These are phyloP conservation scores for Neopelma chrysocephalum DNA, from an alignment of 2,797 vertebrate species.

Conservation along the genomic window DNA sequence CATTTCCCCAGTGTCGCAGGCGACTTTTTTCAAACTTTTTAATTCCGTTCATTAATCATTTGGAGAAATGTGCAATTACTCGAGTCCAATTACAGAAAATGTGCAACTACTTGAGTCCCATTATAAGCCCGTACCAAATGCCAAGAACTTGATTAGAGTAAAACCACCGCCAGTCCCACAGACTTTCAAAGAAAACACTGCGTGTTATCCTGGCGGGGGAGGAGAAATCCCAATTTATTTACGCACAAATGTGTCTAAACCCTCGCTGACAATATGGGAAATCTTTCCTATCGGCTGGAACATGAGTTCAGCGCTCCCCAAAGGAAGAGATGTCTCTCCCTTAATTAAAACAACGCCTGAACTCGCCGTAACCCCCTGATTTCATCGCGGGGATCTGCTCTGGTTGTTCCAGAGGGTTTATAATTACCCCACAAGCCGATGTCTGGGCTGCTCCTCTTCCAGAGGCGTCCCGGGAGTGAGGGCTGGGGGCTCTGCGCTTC, in stretches of 20 bases:
- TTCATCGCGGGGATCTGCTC: constrained; percentile 35
- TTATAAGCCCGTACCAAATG: constrained; percentile 50
- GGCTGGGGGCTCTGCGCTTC: neutral
- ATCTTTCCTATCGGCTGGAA: constrained; percentile 62
- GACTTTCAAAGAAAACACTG: constrained; percentile 61
- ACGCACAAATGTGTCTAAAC: constrained; percentile 67
- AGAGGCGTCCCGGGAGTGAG: neutral
- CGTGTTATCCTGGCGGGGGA: constrained; percentile 52
- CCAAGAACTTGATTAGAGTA: constrained; percentile 64
- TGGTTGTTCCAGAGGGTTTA: constrained; percentile 46
- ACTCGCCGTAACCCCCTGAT: constrained; percentile 64
- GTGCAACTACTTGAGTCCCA: constrained; percentile 65
- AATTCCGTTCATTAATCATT: constrained; percentile 59
- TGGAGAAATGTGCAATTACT: constrained; percentile 67
- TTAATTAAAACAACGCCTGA: constrained; percentile 78
- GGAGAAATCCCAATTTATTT: constrained; percentile 72
- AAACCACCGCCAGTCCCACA: constrained; percentile 55
- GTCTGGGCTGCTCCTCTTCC: neutral
- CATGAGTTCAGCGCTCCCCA: constrained; percentile 57
- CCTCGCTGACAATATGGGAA: constrained; percentile 72
- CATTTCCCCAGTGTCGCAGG: neutral
- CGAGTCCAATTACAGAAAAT: constrained; percentile 64
- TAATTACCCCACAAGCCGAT: neutral
- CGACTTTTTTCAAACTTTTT: constrained; percentile 17
- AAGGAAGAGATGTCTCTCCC: constrained; percentile 71